phyloP scores from a whole-genome alignment of 1,140 invertebrate genomes.

The Polypedilum vanderplanki region DNA sequence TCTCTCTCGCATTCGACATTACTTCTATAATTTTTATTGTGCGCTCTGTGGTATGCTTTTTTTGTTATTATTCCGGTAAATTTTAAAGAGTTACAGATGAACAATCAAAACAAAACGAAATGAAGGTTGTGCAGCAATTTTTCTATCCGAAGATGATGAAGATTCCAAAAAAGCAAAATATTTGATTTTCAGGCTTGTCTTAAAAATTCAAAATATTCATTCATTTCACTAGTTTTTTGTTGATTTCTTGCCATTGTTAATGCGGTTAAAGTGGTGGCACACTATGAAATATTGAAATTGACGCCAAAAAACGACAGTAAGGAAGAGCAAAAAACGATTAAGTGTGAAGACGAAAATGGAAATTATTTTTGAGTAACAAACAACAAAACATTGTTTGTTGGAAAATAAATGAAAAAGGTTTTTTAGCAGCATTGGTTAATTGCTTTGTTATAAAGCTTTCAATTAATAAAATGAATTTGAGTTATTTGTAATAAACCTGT shows the following conservation, averaged over 20 bases:
- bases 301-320: background rate
- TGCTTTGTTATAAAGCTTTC: too few relatives aligned
- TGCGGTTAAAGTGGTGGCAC: background rate
- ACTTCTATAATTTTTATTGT: background rate
- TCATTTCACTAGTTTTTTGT: background rate
- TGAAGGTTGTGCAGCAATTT: background rate
- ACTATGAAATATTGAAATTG: background rate
- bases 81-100: background rate
- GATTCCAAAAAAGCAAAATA: background rate
- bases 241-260: background rate
- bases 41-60: background rate
- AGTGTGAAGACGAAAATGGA: background rate
- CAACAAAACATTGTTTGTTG: too few relatives aligned
- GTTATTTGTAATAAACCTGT: too few relatives aligned
- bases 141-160: background rate
- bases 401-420: too few relatives aligned
- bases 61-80: background rate
- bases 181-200: slow-evolving; percentile 17
- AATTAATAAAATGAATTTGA: too few relatives aligned
- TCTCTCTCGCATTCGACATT: background rate
- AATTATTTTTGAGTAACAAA: too few relatives aligned
- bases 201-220: background rate
- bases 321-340: background rate
- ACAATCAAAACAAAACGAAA: background rate
- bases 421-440: too few relatives aligned